These are phyloP conservation scores for Ciona savignyi DNA, from an alignment of 23 tunicate species.

Conservation along the genomic window DNA sequence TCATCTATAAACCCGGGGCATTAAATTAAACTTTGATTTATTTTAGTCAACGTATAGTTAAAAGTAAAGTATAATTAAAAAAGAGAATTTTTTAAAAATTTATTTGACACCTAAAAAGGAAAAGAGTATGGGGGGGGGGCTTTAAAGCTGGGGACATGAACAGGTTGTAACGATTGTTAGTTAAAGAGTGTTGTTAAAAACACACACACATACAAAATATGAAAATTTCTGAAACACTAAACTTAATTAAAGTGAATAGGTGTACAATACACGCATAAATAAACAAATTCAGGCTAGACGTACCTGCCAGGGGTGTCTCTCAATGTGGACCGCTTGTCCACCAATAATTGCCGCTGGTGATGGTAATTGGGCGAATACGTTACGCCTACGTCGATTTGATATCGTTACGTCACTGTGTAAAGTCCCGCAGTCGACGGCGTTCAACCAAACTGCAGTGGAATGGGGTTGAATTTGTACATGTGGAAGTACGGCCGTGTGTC, in stretches of 20 bases:
- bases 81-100: too few relatives aligned
- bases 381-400: background rate
- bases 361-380: background rate
- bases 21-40: too few relatives aligned
- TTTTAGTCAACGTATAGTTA: too few relatives aligned
- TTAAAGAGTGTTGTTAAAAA: too few relatives aligned
- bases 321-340: conserved; percentile 17
- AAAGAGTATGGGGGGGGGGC: too few relatives aligned
- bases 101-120: too few relatives aligned
- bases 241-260: background rate
- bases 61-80: too few relatives aligned
- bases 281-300: background rate
- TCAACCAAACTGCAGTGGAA: conserved; percentile 8
- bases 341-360: conserved; percentile 24
- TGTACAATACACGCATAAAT: background rate
- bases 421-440: conserved; percentile 8
- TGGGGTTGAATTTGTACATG: too few relatives aligned
- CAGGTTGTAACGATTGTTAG: too few relatives aligned
- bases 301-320: conserved; percentile 49
- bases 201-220: background rate
- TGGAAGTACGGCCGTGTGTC: too few relatives aligned
- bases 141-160: too few relatives aligned
- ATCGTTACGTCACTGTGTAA: conserved; percentile 1
- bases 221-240: background rate
- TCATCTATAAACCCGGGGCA: background rate